These are phyloP conservation scores for Numida meleagris DNA, from an alignment of 2,113 vertebrate species.

Conservation along the genomic window DNA sequence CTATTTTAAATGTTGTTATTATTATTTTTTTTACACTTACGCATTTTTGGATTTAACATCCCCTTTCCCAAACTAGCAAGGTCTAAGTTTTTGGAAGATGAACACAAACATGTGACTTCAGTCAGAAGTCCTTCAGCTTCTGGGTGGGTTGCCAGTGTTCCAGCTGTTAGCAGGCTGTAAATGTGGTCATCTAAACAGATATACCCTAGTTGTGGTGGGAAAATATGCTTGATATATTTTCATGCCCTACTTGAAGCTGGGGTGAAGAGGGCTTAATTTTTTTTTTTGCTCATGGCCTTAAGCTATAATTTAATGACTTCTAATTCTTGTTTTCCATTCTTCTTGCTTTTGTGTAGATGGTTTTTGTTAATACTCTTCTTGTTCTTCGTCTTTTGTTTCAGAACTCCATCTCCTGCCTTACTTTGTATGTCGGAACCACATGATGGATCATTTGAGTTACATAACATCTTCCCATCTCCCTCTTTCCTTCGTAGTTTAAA, in stretches of 20 bases:
- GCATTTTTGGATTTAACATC: neutral
- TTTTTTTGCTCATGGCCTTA: neutral
- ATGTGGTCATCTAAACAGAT: neutral
- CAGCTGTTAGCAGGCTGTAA: neutral
- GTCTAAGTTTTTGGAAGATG: neutral
- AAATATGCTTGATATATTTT: neutral
- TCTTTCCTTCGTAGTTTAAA: slow-evolving; percentile 58
- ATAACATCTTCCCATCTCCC: slow-evolving; percentile 51
- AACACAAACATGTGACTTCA: neutral
- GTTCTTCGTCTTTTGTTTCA: slow-evolving; percentile 73
- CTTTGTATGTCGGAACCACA: slow-evolving; percentile 52
- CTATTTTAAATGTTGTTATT: neutral
- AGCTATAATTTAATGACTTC: neutral
- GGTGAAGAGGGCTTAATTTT: neutral
- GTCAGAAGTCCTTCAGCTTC: neutral
- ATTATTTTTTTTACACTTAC: neutral
- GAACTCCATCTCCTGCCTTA: slow-evolving; percentile 63
- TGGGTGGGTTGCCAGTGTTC: neutral
- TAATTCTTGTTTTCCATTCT: slow-evolving; percentile 39
- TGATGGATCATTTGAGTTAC: slow-evolving; percentile 65
- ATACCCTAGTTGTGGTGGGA: neutral
- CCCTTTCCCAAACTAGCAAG: neutral
- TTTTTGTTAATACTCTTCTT: slow-evolving; percentile 67
- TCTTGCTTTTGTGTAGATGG: slow-evolving; percentile 2
- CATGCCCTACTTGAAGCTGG: neutral